Base-by-base conservation (phyloP, 2,888 invertebrate species). In the Carcina quercana region DNA sequence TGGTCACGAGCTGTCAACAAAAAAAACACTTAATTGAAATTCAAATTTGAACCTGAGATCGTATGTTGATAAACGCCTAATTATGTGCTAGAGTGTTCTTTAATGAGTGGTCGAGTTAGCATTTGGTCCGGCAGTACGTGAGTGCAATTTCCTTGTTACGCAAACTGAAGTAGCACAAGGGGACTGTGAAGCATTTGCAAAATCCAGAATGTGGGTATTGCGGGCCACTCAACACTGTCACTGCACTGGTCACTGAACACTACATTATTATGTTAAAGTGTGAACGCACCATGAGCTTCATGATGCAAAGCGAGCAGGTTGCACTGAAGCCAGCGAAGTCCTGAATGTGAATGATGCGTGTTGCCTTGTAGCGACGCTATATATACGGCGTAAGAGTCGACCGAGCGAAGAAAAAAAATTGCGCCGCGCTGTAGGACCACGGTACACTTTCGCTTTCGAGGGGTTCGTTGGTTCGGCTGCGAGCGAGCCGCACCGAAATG, bases 291-390 rank as follows among this genome's bases (percentile, higher is more conserved):
- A 79, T 76, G 66, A 70, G 66, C 75, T 73, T 85, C 85, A 85
- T 85, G 84, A 82, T 82, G 84, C 84, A 78, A 65, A 57, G 56
- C 63, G 67, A 57, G 66, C 65, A 61, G 80, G 74, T 72, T 83
- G 85, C 83, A 85, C 85, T 85, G 85, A 82, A 85, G 84, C 53
- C 78, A 73, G 67, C 63, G 71, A 68, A 62, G 76, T 82, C 76
- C 84, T 80, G 80, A 83, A 82, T 82, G 80, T 71, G 85, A 85
- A 75, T 85, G 84, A 84, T 85, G 82, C 75, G 70, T 72, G 75
- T 52, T 66, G 53, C 57, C 62, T 51, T 50, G 60, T 53, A 47
- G 62, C 72, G 60, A 65, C 71, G 78, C 64, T 75, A 76, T 83
- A 83, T 83, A 84, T 85, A 83, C 74, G 66, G 67, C 50, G 64